Conservation (phyloP, 2,888 invertebrate species). For the Iselma pallidipennis region DNA sequence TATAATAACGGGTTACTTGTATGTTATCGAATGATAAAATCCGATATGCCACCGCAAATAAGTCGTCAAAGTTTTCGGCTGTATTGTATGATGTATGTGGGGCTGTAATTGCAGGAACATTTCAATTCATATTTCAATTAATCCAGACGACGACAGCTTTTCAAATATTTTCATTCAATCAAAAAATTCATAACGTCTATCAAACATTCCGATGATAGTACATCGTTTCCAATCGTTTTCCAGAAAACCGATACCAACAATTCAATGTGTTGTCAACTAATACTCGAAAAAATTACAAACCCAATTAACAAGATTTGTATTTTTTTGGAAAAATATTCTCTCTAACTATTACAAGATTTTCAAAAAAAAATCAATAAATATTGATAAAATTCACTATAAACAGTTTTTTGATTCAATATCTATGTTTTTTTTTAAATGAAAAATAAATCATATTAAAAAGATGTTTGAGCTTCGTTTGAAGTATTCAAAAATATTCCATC, state of each 20-base stretch:
- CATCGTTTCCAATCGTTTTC: conserved; percentile 21
- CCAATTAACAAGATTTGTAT: too few relatives aligned
- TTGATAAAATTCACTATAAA: too few relatives aligned
- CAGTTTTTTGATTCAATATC: too few relatives aligned
- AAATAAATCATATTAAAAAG: too few relatives aligned
- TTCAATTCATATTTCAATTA: conserved; percentile 41
- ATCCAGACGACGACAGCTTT: conserved; percentile 38
- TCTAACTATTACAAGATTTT: too few relatives aligned
- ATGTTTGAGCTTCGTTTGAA: too few relatives aligned
- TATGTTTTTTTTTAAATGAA: too few relatives aligned
- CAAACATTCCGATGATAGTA: conserved; percentile 25
- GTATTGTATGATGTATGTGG: conserved; percentile 21
- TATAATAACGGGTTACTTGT: background rate
- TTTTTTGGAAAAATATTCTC: too few relatives aligned
- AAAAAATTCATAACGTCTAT: conserved; percentile 35
- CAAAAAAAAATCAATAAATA: too few relatives aligned
- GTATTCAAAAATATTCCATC: background rate
- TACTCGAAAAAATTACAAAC: too few relatives aligned
- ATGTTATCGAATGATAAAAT: background rate
- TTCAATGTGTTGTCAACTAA: background rate
- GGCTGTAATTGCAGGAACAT: conserved; percentile 30
- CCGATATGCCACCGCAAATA: background rate
- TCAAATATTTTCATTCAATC: conserved; percentile 42
- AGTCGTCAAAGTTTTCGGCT: background rate
- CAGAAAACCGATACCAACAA: background rate